These are phyloP conservation scores for Gambusia yucatana DNA, from an alignment of 2,797 vertebrate genomes.

Conservation along the genomic window DNA sequence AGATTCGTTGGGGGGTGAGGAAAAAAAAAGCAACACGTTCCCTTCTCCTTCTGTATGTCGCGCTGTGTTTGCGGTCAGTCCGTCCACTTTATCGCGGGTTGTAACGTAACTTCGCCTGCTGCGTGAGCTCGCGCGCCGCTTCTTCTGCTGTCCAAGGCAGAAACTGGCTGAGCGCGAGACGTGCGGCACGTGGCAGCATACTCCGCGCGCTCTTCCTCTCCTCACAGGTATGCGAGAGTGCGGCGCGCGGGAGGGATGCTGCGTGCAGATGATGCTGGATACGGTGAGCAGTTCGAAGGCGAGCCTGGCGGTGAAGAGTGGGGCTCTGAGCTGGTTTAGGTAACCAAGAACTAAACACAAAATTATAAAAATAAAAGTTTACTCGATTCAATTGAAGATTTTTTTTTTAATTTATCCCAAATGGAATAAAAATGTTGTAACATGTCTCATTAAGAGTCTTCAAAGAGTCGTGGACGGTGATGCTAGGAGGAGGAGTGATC, in stretches of 20 bases:
- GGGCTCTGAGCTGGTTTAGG: neutral
- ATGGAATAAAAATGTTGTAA: neutral
- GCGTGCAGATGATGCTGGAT: slow-evolving; percentile 6
- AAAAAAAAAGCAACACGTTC: neutral
- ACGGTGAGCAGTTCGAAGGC: neutral
- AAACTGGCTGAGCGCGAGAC: slow-evolving; percentile 12
- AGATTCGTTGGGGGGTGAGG: slow-evolving; percentile 14
- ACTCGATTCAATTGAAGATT: too few species aligned
- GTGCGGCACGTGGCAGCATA: slow-evolving; percentile 43
- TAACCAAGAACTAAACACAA: neutral
- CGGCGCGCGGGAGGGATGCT: neutral
- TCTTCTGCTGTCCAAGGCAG: neutral
- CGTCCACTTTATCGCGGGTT: slow-evolving; percentile 34
- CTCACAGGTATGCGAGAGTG: slow-evolving; percentile 19
- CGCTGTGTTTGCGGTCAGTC: neutral
- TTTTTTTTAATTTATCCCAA: too few species aligned
- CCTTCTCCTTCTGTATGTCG: neutral
- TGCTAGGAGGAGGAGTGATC: neutral
- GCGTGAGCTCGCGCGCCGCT: slow-evolving; percentile 30
- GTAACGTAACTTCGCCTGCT: slow-evolving; percentile 12
- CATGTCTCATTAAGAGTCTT: neutral
- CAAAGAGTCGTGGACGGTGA: neutral
- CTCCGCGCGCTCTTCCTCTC: slow-evolving; percentile 16
- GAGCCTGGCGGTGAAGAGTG: neutral
- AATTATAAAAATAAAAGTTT: neutral